Conservation (phyloP, 1,140 invertebrate genomes). For the Danaus melanippus region DNA sequence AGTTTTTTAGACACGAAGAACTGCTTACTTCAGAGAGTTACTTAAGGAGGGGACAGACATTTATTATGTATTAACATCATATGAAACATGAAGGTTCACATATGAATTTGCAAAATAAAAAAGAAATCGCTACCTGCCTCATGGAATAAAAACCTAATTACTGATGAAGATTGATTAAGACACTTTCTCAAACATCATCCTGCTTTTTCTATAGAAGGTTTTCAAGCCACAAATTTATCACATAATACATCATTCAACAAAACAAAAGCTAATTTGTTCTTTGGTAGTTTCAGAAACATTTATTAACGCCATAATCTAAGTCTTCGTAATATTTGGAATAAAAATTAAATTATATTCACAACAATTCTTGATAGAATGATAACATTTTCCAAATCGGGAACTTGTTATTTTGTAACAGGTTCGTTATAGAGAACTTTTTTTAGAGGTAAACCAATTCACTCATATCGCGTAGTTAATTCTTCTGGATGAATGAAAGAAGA, state of each 20-base stretch:
- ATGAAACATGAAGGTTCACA: slow-evolving; percentile 13
- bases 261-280: slow-evolving; percentile 14
- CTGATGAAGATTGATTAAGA: slow-evolving; percentile 14
- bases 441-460: neutral
- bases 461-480: slow-evolving; percentile 3
- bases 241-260: slow-evolving; percentile 13
- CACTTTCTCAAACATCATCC: slow-evolving; percentile 15
- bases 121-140: slow-evolving; percentile 6
- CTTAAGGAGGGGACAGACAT: slow-evolving; percentile 7
- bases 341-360: slow-evolving; percentile 11
- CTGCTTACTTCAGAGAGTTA: slow-evolving; percentile 4
- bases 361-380: slow-evolving; percentile 14
- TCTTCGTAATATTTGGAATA: slow-evolving; percentile 17
- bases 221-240: slow-evolving; percentile 11
- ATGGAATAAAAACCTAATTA: slow-evolving; percentile 8
- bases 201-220: slow-evolving; percentile 7
- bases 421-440: slow-evolving; percentile 1
- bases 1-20: slow-evolving; percentile 14
- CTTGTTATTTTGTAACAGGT: neutral
- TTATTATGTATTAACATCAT: slow-evolving; percentile 12
- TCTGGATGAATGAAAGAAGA: slow-evolving; percentile 13
- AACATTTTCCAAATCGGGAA: slow-evolving; percentile 13
- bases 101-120: slow-evolving; percentile 12
- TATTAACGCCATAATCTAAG: slow-evolving; percentile 14
- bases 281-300: slow-evolving; percentile 14